phyloP scores from a whole-genome alignment of 2,113 vertebrate genomes.

The Muntiacus reevesi region DNA sequence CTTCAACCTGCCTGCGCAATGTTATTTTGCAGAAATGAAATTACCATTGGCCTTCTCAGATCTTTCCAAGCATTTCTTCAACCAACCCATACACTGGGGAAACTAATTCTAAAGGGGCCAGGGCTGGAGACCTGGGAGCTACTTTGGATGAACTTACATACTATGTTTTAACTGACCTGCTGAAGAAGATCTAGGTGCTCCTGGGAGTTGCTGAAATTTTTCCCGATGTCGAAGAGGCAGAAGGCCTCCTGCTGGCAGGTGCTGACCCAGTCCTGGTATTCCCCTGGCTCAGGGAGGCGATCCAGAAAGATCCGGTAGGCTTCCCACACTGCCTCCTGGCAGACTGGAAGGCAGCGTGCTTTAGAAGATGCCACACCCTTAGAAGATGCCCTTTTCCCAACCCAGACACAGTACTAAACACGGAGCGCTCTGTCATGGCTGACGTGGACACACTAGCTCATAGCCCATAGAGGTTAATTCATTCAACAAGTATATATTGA shows the following conservation, averaged over 20 bases:
- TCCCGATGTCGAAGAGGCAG: slow-evolving; percentile 91
- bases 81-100: neutral
- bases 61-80: neutral
- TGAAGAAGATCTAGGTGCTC: slow-evolving; percentile 89
- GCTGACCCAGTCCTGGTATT: slow-evolving; percentile 93
- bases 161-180: slow-evolving; percentile 75
- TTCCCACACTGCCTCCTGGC: slow-evolving; percentile 97
- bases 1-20: neutral
- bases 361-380: neutral
- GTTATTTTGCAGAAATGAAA: slow-evolving; percentile 14
- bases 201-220: slow-evolving; percentile 91
- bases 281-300: slow-evolving; percentile 89
- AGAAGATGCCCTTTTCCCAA: neutral
- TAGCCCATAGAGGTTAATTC: neutral
- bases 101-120: neutral
- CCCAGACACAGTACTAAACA: neutral
- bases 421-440: neutral
- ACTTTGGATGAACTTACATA: accelerated
- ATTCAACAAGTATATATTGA: neutral
- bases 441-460: neutral
- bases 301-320: slow-evolving; percentile 94
- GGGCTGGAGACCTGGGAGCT: neutral
- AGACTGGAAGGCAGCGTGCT: slow-evolving; percentile 82
- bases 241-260: slow-evolving; percentile 89
- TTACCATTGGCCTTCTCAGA: neutral